Evolutionary conservation across 1,140 invertebrate genomes (phyloP), one percentile per base, ranked within the genome.

Genomic region (Calosoma granatense): DNA sequence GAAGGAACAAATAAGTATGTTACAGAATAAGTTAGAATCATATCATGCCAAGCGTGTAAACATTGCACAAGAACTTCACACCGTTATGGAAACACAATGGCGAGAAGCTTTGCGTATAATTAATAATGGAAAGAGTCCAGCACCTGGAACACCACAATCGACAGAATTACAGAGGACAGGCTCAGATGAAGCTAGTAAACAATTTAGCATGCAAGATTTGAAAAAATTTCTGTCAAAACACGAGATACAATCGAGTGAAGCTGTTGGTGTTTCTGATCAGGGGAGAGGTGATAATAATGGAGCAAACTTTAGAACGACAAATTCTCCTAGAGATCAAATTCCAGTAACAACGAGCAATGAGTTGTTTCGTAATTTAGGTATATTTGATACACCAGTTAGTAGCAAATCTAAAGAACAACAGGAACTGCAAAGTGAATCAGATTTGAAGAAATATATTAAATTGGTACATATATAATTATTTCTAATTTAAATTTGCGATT

Each of bases 21-120:
- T 87, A 9, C 81, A 87, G 68, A 70, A 75, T 20, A 79, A 81
- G 60, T 67, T 83, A 1, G 75, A 75, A 58, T 67, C 70, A 43
- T 78, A 81, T 61, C 75, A 77, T 30, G 71, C 75, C 6, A 76
- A 74, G 55, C 77, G 72, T 59, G 79, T 80, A 1, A 76, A 84
- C 61, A 78, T 89, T 51, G 86, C 84, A 1, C 76, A 85, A 57
- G 82, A 87, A 66, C 69, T 90, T 60, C 85, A 89, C 70, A 77
- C 75, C 43, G 82, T 89, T 0, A 88, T 90, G 86, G 82, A 90
- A 71, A 78, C 79, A 36, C 86, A 89, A 65, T 89, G 86, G 85
- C 76, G 83, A 51, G 84, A 89, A 71, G 85, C 86, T 19, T 66
- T 89, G 15, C 77, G 77, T 59, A 87, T 89, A 57, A 81, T 90